Percentiles rank a stretch among this genome's conserved stretches.
Conservation (phyloP, 2,888 invertebrate species). For the Prosapia bicincta region DNA sequence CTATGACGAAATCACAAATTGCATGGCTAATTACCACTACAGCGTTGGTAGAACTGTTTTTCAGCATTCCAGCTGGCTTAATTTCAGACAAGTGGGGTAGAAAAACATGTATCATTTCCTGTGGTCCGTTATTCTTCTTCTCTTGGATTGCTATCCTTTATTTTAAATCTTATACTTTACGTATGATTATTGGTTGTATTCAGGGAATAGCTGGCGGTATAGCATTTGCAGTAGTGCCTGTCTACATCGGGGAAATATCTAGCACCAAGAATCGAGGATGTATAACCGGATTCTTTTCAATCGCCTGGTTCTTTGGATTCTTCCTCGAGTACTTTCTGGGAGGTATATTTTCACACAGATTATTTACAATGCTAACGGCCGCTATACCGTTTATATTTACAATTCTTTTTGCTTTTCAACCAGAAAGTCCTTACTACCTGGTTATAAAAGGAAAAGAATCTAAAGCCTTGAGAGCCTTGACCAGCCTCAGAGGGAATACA, state of each 20-base stretch:
- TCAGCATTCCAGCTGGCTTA: constrained; percentile 24
- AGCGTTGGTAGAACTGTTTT: constrained; percentile 27
- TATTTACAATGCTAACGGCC: constrained; percentile 46
- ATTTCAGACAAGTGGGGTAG: constrained; percentile 29
- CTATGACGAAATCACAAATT: constrained; percentile 13
- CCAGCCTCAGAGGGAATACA: neutral
- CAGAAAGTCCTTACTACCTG: constrained; percentile 59
- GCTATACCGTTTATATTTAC: constrained; percentile 51
- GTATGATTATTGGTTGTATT: neutral
- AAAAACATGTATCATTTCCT: constrained; percentile 28
- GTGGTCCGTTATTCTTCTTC: constrained; percentile 28
- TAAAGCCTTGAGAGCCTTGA: neutral
- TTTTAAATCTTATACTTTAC: constrained; percentile 12
- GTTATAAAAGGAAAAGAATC: constrained; percentile 51
- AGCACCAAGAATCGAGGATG: constrained; percentile 32
- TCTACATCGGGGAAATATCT: constrained; percentile 35
- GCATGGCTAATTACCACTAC: constrained; percentile 30
- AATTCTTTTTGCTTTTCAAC: constrained; percentile 53
- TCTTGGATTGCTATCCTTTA: constrained; percentile 32
- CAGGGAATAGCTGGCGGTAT: constrained; percentile 32
- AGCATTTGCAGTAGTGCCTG: constrained; percentile 31
- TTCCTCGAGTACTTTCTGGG: constrained; percentile 31
- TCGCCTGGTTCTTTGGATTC: constrained; percentile 29
- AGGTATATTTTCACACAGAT: constrained; percentile 43
- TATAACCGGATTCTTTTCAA: constrained; percentile 32